phyloP scores from a whole-genome alignment of 2,888 invertebrate species.

The Dusona sp. region DNA sequence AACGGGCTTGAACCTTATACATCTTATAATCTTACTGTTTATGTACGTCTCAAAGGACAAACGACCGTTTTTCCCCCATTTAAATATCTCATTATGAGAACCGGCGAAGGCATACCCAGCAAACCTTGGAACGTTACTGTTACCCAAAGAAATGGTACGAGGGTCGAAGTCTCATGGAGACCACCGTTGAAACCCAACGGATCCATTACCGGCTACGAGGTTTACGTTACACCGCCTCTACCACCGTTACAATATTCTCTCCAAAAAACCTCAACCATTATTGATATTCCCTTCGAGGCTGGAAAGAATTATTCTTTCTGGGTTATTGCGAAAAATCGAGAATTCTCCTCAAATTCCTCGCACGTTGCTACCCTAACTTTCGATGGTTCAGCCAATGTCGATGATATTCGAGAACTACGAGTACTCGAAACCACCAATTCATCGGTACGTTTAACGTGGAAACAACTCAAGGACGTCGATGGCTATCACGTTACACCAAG shows the following conservation, averaged over 20 bases:
- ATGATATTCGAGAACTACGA: conserved; percentile 87
- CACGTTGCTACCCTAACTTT: conserved; percentile 87
- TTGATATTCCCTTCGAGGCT: conserved; percentile 86
- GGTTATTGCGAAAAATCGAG: conserved; percentile 89
- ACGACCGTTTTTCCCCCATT: conserved; percentile 87
- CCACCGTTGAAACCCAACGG: conserved; percentile 89
- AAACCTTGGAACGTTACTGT: conserved; percentile 89
- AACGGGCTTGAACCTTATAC: conserved; percentile 89
- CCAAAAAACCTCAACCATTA: conserved; percentile 85
- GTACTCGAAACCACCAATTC: conserved; percentile 85
- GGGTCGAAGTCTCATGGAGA: conserved; percentile 90
- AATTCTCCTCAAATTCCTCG: conserved; percentile 88
- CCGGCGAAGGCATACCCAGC: conserved; percentile 90
- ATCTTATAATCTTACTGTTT: conserved; percentile 92
- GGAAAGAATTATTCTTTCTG: conserved; percentile 90
- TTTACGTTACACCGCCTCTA: conserved; percentile 88
- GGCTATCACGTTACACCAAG: conserved; percentile 87
- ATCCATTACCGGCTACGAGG: conserved; percentile 87
- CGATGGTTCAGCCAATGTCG: conserved; percentile 88
- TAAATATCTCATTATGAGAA: conserved; percentile 86
- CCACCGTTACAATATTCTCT: conserved; percentile 85
- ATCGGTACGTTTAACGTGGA: conserved; percentile 88
- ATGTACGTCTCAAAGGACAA: conserved; percentile 87
- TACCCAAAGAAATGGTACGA: conserved; percentile 87
- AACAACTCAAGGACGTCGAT: conserved; percentile 86